These are phyloP conservation scores for Melieria picta DNA, from an alignment of 2,888 invertebrate genomes.

Conservation along the genomic window DNA sequence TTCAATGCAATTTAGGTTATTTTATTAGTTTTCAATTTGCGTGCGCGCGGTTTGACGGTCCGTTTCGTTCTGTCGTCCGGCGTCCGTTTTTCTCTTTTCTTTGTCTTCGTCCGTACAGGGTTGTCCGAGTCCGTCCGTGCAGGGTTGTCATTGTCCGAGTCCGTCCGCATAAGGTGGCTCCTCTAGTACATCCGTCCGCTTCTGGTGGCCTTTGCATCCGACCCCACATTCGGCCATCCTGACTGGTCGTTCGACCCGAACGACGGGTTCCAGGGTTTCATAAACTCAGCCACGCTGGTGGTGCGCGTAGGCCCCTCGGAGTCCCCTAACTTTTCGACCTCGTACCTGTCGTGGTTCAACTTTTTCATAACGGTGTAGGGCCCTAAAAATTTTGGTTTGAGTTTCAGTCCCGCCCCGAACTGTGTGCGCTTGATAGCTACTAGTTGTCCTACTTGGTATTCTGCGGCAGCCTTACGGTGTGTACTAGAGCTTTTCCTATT, in stretches of 20 bases:
- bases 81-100: too few relatives aligned
- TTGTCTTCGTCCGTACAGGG: too few relatives aligned
- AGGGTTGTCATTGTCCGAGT: too few relatives aligned
- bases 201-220: neutral
- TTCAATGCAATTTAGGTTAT: too few relatives aligned
- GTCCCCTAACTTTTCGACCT: conserved; percentile 7
- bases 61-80: too few relatives aligned
- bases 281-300: neutral
- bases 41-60: too few relatives aligned
- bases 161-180: too few relatives aligned
- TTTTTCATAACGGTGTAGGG: neutral
- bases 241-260: conserved; percentile 14
- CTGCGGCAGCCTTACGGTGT: neutral
- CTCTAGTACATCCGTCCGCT: too few relatives aligned
- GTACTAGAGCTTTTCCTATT: too few relatives aligned
- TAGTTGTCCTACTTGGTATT: neutral
- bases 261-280: conserved; percentile 6
- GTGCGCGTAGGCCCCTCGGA: conserved; percentile 4
- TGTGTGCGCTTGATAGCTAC: neutral
- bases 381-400: conserved; percentile 12
- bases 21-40: too few relatives aligned
- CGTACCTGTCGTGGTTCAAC: conserved; percentile 1
- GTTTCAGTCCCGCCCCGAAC: conserved; percentile 6
- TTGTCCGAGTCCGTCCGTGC: too few relatives aligned
- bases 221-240: conserved; percentile 18